Evolutionary conservation across 2,888 invertebrate genomes (phyloP).

Genomic region (Anagyrus pseudococci): DNA sequence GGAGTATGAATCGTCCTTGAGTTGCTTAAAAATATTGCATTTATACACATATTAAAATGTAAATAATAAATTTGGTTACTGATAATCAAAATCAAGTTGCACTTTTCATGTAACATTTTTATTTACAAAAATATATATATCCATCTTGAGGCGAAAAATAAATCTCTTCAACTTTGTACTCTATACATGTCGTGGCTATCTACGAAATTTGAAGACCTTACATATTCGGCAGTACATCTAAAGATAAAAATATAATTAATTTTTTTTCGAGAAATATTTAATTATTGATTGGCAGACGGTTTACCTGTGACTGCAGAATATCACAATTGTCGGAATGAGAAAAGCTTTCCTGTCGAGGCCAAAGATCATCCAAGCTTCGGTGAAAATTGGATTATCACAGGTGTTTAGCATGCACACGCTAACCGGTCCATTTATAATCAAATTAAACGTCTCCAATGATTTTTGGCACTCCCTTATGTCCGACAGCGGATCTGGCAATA

Average conservation of each 20-base stretch:
- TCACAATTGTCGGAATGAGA: constrained; percentile 46
- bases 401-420: constrained; percentile 50
- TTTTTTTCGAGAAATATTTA: constrained; percentile 7
- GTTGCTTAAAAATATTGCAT: constrained; percentile 34
- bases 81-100: constrained; percentile 24
- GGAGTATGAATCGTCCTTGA: constrained; percentile 16
- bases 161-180: constrained; percentile 38
- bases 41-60: constrained; percentile 27
- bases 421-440: constrained; percentile 52
- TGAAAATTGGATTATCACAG: constrained; percentile 54
- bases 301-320: constrained; percentile 53
- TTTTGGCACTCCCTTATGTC: constrained; percentile 35
- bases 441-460: constrained; percentile 44
- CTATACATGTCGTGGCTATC: constrained; percentile 45
- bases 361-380: constrained; percentile 54
- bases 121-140: constrained; percentile 17
- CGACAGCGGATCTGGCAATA: constrained; percentile 6
- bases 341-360: constrained; percentile 43
- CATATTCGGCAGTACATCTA: constrained; percentile 51
- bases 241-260: constrained; percentile 31
- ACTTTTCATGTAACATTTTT: constrained; percentile 18
- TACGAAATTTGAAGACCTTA: constrained; percentile 42
- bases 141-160: constrained; percentile 23
- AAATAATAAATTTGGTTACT: constrained; percentile 36
- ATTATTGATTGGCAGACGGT: too few relatives aligned